Evolutionary conservation across 2,888 invertebrate genomes (phyloP).

Genomic region (Ectemnius continuus): DNA sequence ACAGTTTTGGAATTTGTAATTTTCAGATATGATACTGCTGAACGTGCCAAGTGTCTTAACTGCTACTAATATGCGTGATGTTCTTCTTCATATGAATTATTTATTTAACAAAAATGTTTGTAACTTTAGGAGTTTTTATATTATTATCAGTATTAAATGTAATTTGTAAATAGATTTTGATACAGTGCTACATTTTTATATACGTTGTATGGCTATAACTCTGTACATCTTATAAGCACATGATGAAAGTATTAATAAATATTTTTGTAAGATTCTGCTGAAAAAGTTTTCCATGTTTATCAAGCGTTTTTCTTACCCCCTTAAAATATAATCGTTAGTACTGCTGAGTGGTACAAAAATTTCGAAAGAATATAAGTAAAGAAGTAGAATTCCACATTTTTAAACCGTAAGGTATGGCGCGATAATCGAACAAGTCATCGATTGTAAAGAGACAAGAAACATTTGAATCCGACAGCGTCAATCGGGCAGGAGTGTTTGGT

Average conservation of each 20-base stretch:
- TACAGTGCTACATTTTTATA: too few relatives aligned
- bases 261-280: too few relatives aligned
- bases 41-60: conserved; percentile 63
- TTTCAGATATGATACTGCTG: conserved; percentile 66
- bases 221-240: too few relatives aligned
- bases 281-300: too few relatives aligned
- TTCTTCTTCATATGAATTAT: conserved; percentile 18
- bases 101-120: conserved; percentile 17
- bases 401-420: neutral
- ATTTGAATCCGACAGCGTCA: too few relatives aligned
- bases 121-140: neutral
- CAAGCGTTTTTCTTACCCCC: neutral
- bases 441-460: too few relatives aligned
- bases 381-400: neutral
- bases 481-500: too few relatives aligned
- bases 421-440: too few relatives aligned
- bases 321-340: conserved; percentile 1
- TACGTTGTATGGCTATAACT: too few relatives aligned
- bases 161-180: too few relatives aligned
- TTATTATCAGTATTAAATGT: too few relatives aligned
- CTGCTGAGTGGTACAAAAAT: neutral
- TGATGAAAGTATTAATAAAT: too few relatives aligned
- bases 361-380: conserved; percentile 14
- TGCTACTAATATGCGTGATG: conserved; percentile 62
- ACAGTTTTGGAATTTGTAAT: conserved; percentile 15